Percentiles rank a stretch among this genome's conserved stretches.
phyloP scores from a whole-genome alignment of 2,797 vertebrate species.

The Argyrosomus regius region DNA sequence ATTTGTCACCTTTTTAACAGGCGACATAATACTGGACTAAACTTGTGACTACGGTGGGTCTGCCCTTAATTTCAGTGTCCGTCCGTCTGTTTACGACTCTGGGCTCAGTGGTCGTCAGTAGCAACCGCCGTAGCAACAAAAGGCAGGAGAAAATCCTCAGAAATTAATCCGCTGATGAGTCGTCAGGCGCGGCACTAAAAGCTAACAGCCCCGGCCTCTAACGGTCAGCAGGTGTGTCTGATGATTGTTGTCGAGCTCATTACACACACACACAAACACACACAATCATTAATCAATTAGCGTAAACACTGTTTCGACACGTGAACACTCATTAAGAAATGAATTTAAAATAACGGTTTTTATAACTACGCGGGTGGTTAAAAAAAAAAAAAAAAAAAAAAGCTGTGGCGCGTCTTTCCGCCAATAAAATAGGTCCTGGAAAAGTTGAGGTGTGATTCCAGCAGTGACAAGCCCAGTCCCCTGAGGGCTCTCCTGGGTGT shows the following conservation, averaged over 20 bases:
- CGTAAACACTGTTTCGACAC: constrained; percentile 2
- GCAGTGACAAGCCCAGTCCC: constrained; percentile 63
- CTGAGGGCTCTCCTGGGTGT: constrained; percentile 44
- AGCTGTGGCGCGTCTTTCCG: constrained; percentile 5
- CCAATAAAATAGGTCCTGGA: constrained; percentile 48
- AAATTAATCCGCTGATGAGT: constrained; percentile 76
- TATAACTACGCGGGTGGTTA: neutral
- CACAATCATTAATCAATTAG: constrained; percentile 20
- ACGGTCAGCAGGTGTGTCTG: constrained; percentile 55
- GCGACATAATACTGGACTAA: neutral
- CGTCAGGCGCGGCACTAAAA: constrained; percentile 55
- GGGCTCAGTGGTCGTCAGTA: constrained; percentile 80
- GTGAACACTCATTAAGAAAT: constrained; percentile 3
- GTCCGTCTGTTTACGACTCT: constrained; percentile 67
- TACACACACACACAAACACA: neutral
- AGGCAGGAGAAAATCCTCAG: constrained; percentile 77
- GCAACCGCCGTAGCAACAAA: constrained; percentile 86
- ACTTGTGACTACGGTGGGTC: constrained; percentile 20
- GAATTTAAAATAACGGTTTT: neutral
- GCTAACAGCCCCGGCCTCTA: constrained; percentile 45
- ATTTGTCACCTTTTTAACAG: neutral
- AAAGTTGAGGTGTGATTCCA: constrained; percentile 72
- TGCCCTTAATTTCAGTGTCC: constrained; percentile 26
- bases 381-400: neutral
- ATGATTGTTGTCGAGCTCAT: neutral